Evolutionary conservation across 2,888 invertebrate species (phyloP).

Genomic region (Palloptera scutellata): DNA sequence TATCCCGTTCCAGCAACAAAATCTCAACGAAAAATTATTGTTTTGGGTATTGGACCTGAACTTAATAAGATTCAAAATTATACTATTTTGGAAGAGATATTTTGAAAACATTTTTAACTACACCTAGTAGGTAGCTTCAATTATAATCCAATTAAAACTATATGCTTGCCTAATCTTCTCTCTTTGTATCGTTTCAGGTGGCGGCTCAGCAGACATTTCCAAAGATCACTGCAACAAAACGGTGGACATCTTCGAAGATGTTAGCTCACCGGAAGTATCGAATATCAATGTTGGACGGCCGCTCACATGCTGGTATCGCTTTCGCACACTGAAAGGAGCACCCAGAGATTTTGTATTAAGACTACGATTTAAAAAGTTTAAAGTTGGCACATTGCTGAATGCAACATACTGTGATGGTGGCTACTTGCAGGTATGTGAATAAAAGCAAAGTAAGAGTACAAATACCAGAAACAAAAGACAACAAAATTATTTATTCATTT

Average conservation of each 20-base stretch:
- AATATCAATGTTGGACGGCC: conserved; percentile 83
- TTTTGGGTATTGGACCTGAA: background rate
- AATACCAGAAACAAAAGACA: background rate
- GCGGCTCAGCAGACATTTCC: conserved; percentile 54
- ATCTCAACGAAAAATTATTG: conserved; percentile 2
- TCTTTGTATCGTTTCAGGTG: conserved; percentile 43
- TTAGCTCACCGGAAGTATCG: conserved; percentile 86
- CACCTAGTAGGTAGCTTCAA: no score
- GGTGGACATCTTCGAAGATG: conserved; percentile 91
- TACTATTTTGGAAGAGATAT: no score
- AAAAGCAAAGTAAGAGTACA: background rate
- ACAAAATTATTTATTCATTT: background rate
- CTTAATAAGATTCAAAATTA: no score
- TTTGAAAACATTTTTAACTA: no score
- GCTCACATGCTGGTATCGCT: conserved; percentile 89
- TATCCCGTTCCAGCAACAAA: no score
- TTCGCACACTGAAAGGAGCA: conserved; percentile 85
- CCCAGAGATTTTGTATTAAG: conserved; percentile 90
- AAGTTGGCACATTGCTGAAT: conserved; percentile 86
- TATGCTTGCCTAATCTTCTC: conserved; percentile 1
- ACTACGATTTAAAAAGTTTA: conserved; percentile 91
- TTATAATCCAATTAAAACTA: no score
- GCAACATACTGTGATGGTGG: conserved; percentile 89
- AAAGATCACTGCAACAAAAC: conserved; percentile 93
- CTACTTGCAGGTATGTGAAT: conserved; percentile 78